Conservation (phyloP, 2,113 vertebrate genomes). For the Aythya baeri region DNA sequence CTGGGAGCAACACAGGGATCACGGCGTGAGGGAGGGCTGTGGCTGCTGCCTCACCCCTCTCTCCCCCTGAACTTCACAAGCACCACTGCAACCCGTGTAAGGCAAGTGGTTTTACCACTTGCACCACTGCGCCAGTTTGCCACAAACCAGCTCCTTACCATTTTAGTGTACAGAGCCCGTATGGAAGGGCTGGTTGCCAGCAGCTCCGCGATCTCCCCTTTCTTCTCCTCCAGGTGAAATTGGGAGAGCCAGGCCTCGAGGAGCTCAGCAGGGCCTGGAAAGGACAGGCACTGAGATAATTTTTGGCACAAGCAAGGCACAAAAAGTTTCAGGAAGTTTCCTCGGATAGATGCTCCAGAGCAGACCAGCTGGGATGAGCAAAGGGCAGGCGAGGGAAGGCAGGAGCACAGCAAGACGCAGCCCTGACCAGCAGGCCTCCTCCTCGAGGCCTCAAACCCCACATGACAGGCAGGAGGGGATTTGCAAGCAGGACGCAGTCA, state of each 20-base stretch:
- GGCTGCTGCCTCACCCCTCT: background rate
- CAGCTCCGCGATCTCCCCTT: conserved; percentile 91
- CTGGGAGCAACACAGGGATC: conserved; percentile 59
- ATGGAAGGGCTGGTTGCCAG: conserved; percentile 93
- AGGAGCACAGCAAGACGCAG: background rate
- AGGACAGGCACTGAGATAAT: background rate
- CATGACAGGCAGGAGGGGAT: background rate
- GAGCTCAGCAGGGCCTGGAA: conserved; percentile 86
- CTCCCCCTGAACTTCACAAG: background rate
- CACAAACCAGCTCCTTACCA: conserved; percentile 74
- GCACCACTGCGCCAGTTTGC: rapidly evolving
- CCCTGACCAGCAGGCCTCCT: background rate
- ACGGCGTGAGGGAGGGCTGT: background rate
- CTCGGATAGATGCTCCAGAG: rapidly evolving
- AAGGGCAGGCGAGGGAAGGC: background rate
- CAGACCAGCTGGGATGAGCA: background rate
- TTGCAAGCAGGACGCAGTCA: background rate
- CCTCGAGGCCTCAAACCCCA: background rate
- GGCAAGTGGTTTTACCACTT: background rate
- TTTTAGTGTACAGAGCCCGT: conserved; percentile 94
- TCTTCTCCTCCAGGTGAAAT: conserved; percentile 91
- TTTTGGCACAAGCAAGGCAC: background rate
- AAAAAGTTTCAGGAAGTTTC: background rate
- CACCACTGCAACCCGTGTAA: rapidly evolving
- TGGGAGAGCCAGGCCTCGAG: conserved; percentile 89